Evolutionary conservation across 2,888 invertebrate species (phyloP).

Genomic region (Brachyopa scutellaris): DNA sequence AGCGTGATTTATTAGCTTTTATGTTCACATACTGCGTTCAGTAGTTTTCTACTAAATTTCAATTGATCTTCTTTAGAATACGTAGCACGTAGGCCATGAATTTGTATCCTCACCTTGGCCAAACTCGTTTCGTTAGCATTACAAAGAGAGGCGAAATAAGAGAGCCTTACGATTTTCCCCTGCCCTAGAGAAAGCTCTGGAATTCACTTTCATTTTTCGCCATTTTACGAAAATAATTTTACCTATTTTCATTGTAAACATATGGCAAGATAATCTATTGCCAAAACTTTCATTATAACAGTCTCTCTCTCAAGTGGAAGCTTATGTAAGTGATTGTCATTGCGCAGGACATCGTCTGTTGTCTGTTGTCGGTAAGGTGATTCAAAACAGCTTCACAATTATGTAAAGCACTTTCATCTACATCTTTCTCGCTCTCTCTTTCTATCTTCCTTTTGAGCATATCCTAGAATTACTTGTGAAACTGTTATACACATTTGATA

Average conservation of each 20-base stretch:
- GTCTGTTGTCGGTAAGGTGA: constrained; percentile 46
- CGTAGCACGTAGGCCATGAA: constrained; percentile 55
- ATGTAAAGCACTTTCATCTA: constrained; percentile 52
- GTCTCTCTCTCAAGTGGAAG: constrained; percentile 7
- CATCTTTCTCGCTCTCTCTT: constrained; percentile 15
- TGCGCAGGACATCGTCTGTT: constrained; percentile 50
- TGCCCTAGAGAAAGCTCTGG: constrained; percentile 31
- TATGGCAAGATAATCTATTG: constrained; percentile 35
- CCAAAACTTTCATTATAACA: constrained; percentile 53
- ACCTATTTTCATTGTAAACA: constrained; percentile 24
- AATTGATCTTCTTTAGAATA: too few species aligned
- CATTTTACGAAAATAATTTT: constrained; percentile 36
- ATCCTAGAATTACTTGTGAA: constrained; percentile 44
- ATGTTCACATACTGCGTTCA: too few species aligned
- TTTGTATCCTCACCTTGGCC: constrained; percentile 50
- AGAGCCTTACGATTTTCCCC: constrained; percentile 56
- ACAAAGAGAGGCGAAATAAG: constrained; percentile 30
- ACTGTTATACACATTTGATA: constrained; percentile 64
- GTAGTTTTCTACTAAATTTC: too few species aligned
- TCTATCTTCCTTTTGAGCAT: constrained; percentile 3
- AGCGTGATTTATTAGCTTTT: too few species aligned
- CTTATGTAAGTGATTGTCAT: constrained; percentile 46
- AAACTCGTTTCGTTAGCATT: neutral
- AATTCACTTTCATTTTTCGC: constrained; percentile 69
- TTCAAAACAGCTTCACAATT: constrained; percentile 47